phyloP scores from a whole-genome alignment of 2,888 invertebrate species.

The Macropis europaea region DNA sequence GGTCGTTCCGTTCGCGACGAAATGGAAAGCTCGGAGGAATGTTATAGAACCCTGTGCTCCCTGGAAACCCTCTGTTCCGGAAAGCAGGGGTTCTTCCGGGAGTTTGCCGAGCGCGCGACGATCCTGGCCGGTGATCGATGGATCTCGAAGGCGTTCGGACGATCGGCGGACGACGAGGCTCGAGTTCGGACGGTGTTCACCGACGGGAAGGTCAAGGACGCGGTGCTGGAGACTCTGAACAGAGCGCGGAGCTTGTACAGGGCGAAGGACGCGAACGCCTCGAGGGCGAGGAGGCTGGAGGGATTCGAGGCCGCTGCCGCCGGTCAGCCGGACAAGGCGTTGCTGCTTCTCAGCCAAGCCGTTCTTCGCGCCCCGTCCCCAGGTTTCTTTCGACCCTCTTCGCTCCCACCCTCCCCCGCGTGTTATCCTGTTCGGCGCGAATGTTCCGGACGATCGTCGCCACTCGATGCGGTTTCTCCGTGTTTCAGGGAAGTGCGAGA shows the following conservation, averaged over 20 bases:
- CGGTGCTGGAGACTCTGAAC: constrained; percentile 83
- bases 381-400: constrained; percentile 78
- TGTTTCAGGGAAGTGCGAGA: constrained; percentile 65
- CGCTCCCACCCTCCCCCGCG: not conserved
- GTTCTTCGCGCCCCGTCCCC: constrained; percentile 86
- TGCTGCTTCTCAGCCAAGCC: constrained; percentile 86
- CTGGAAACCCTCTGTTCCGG: constrained; percentile 88
- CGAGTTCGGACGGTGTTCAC: constrained; percentile 82
- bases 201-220: constrained; percentile 80
- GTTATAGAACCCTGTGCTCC: constrained; percentile 86
- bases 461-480: too few relatives aligned
- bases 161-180: constrained; percentile 82
- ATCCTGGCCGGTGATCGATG: constrained; percentile 82
- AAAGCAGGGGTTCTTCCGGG: constrained; percentile 88
- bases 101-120: constrained; percentile 84
- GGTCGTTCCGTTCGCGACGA: not conserved
- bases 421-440: not conserved
- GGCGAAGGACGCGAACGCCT: constrained; percentile 84
- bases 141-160: constrained; percentile 83
- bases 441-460: not conserved
- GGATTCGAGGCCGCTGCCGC: constrained; percentile 83
- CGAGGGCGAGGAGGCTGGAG: constrained; percentile 83
- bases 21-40: constrained; percentile 65
- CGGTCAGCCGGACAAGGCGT: constrained; percentile 82
- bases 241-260: constrained; percentile 86